A percentile compares a stretch with the other conserved stretches of the same genome.
Conservation (phyloP, 2,888 invertebrate species). For the Tenthredo notha region DNA sequence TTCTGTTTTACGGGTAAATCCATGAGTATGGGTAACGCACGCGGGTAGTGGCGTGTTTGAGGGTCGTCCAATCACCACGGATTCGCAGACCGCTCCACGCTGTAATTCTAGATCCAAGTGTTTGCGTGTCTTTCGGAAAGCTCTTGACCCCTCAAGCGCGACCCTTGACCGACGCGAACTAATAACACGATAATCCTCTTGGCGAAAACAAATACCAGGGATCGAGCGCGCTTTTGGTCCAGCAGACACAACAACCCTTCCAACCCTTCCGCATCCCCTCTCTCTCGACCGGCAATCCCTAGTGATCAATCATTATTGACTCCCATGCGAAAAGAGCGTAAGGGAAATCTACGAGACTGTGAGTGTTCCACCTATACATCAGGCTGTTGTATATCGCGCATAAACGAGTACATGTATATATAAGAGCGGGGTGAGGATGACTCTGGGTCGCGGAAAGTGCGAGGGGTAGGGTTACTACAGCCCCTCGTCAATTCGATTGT, state of each 20-base stretch:
- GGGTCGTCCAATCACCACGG: conserved; percentile 23
- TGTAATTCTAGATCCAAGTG: conserved; percentile 71
- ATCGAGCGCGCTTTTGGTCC: conserved; percentile 55
- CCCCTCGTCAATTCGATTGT: conserved; percentile 70
- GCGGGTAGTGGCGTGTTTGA: conserved; percentile 18
- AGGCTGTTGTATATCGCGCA: neutral
- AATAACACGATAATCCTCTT: conserved; percentile 76
- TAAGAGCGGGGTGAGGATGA: conserved; percentile 7
- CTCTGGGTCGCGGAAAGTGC: conserved; percentile 37
- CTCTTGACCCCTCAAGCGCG: conserved; percentile 57
- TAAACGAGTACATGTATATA: conserved; percentile 32
- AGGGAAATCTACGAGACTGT: conserved; percentile 8
- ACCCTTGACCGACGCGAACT: conserved; percentile 70
- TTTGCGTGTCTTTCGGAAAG: conserved; percentile 64
- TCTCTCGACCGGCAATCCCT: conserved; percentile 64
- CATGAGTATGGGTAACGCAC: neutral
- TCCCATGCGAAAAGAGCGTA: conserved; percentile 58
- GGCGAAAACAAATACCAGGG: conserved; percentile 74
- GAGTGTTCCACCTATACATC: neutral
- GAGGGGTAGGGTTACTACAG: conserved; percentile 63
- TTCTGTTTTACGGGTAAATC: neutral
- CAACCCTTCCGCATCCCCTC: conserved; percentile 55
- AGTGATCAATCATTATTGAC: conserved; percentile 76
- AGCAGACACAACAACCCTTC: conserved; percentile 69
- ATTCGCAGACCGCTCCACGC: conserved; percentile 50